A percentile compares a stretch with the other conserved stretches of the same genome.
Conservation (phyloP, 2,797 vertebrate genomes). For the Chelonia mydas region DNA sequence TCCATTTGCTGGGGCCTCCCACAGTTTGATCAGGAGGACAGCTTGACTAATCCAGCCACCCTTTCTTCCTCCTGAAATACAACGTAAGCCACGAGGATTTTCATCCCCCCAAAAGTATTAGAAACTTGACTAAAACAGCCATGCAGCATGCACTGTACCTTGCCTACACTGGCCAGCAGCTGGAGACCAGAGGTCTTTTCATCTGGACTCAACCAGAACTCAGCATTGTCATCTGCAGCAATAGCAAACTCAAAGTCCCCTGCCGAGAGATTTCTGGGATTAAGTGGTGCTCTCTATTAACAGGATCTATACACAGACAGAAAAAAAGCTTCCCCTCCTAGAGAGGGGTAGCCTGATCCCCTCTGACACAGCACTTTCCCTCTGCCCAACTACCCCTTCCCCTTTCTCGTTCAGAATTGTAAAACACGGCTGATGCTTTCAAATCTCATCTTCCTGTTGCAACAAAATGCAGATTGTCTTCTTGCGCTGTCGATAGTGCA, state of each 20-base stretch:
- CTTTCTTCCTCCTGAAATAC: background rate
- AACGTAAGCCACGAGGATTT: background rate
- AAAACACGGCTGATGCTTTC: background rate
- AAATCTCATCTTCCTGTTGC: background rate
- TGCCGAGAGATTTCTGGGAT: slow-evolving; percentile 67
- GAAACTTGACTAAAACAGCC: background rate
- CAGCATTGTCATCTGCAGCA: slow-evolving; percentile 94
- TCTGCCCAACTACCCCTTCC: background rate
- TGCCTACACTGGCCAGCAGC: slow-evolving; percentile 90
- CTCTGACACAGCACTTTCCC: background rate
- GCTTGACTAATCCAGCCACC: background rate
- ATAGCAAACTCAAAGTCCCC: slow-evolving; percentile 93
- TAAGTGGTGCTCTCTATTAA: background rate
- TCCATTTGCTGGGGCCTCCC: background rate
- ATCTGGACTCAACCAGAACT: slow-evolving; percentile 94
- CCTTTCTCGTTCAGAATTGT: background rate
- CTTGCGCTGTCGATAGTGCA: background rate
- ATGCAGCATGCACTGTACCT: slow-evolving; percentile 81
- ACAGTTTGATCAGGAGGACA: background rate
- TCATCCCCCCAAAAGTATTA: background rate
- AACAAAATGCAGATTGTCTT: background rate
- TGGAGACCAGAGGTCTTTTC: slow-evolving; percentile 85
- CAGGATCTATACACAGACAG: background rate
- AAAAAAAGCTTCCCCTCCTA: background rate
- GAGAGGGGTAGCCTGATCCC: background rate